Conservation (phyloP, 2,888 invertebrate genomes). For the Tenthredo mesomela region DNA sequence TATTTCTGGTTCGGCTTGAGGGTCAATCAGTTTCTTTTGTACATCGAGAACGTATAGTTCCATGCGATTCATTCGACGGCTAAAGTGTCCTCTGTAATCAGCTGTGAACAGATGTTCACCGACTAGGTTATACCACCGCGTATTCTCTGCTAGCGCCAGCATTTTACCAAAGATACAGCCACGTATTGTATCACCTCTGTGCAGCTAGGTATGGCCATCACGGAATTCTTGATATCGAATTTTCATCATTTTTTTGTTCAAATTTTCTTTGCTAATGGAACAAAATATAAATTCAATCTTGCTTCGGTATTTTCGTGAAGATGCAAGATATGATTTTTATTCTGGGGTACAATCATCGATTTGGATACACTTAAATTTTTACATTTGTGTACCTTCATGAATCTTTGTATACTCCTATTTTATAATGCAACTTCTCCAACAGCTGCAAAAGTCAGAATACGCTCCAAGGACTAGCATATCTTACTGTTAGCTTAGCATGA, state of each 20-base stretch:
- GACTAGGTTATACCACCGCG: not conserved
- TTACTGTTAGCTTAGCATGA: conserved; percentile 12
- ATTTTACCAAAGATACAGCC: not conserved
- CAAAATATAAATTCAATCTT: not conserved
- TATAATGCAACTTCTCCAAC: not conserved
- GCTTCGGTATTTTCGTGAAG: not conserved
- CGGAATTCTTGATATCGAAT: not conserved
- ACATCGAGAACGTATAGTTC: not conserved
- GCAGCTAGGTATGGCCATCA: not conserved
- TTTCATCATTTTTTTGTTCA: not conserved
- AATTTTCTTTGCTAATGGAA: not conserved
- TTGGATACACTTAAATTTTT: not conserved
- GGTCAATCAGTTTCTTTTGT: not conserved
- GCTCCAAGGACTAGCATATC: not conserved
- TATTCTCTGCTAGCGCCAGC: not conserved
- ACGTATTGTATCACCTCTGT: not conserved
- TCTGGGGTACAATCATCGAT: not conserved
- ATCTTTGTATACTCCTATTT: not conserved
- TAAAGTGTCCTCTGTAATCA: conserved; percentile 9
- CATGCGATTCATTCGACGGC: not conserved
- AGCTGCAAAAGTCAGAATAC: not conserved
- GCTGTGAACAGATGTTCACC: not conserved
- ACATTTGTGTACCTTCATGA: not conserved
- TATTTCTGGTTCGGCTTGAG: not conserved
- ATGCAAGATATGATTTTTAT: not conserved